phyloP scores from a whole-genome alignment of 2,888 invertebrate genomes.

The Nesidiocoris tenuis region DNA sequence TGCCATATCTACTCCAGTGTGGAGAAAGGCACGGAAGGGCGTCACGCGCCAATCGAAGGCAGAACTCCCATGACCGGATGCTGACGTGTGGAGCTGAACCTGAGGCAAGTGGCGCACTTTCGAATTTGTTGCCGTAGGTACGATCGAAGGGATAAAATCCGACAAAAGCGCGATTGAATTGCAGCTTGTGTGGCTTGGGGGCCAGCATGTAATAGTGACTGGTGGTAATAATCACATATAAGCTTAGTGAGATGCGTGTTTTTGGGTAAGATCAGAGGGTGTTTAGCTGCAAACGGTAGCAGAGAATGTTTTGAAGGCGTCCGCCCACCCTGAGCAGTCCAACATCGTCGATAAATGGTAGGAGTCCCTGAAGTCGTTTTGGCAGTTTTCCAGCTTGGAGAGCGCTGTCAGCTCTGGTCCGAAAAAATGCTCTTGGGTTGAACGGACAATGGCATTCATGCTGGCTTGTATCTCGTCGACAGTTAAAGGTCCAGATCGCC shows the following conservation, averaged over 20 bases:
- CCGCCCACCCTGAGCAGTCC: conserved; percentile 11
- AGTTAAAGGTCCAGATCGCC: not conserved
- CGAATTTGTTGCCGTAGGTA: not conserved
- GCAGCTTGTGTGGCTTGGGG: not conserved
- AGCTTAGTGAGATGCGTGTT: not conserved
- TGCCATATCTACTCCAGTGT: conserved; percentile 20
- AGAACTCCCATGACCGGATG: not conserved
- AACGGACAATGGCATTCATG: not conserved
- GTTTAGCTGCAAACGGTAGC: not conserved
- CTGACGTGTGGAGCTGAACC: not conserved
- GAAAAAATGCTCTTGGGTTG: not conserved
- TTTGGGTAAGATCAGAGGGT: not conserved
- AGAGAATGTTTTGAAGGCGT: not conserved
- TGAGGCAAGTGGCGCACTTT: not conserved
- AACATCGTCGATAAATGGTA: not conserved
- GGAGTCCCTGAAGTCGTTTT: not conserved
- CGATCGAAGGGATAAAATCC: not conserved
- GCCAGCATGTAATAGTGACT: not conserved
- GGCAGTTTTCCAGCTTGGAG: not conserved
- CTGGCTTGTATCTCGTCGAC: not conserved
- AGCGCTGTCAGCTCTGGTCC: not conserved
- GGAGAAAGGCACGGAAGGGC: not conserved
- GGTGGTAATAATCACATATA: not conserved
- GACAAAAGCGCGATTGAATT: not conserved
- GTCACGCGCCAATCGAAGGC: not conserved